Base-by-base conservation (phyloP, 2,888 invertebrate species). In the Matsumyia berberina region DNA sequence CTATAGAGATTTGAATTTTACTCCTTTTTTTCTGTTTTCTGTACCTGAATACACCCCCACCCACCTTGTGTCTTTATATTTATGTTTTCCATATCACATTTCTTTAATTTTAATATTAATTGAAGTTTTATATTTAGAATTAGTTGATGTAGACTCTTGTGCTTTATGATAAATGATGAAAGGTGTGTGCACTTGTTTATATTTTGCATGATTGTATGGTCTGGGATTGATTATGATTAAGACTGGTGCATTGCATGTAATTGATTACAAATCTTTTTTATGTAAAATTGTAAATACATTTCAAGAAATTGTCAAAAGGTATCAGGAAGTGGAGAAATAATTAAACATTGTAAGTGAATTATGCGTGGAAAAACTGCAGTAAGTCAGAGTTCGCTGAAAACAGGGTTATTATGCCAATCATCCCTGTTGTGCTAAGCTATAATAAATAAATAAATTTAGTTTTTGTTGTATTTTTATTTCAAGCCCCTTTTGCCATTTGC, bases 141-240 rank as follows among this genome's bases (percentile, higher is more conserved):
- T 49, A 29, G 0, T 37, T 57, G 49, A 49, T 33, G 17, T 29
- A 9, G 35, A 29, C 49, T 46, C 55, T 1, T 24, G 33, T 46
- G 55, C 77, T 67, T 77, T 62, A 8, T 60, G 62, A 66, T 60
- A 77, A 78, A 67, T 78, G 24, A 24, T 24, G 72, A 72, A 55
- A 44, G 42, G 58, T 55, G 77, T 72, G 53, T 49, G 70, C 58
- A 37, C 6, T 46, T 62, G 46, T 49, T 2, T 49, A 31, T 12
- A n/a, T 9, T 39, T 58, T 11, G 46, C 57, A 67, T 69, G 55
- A n/a, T 15, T 37, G 58, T 58, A n/a, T n/a, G 29, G 1, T 17
- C 8, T 49, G 9, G 31, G 44, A 15, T 53, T 67, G 53, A 2
- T 12, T 31, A 8, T 37, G 15, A 51, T 15, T 9, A 35, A 35